Percentiles rank a stretch among this genome's conserved stretches.
Evolutionary conservation across 2,888 invertebrate species (phyloP).

Genomic region (Ophion ellenae): DNA sequence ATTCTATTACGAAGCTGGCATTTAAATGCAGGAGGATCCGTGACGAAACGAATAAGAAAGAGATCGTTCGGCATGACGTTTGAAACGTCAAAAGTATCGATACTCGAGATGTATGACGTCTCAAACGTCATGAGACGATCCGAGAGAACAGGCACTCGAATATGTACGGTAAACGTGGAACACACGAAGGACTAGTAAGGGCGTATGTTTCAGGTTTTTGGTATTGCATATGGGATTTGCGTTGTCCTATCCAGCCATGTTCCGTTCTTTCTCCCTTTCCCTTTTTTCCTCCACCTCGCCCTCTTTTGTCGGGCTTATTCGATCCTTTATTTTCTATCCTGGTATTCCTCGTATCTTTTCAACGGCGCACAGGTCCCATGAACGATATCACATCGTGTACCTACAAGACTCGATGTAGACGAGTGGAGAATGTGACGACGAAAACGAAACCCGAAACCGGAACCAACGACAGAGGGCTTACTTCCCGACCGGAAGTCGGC

Average conservation of each 20-base stretch:
- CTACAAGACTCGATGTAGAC: conserved; percentile 30
- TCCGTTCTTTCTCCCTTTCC: conserved; percentile 23
- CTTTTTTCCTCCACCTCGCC: background rate
- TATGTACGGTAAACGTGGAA: conserved; percentile 6
- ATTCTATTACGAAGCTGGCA: background rate
- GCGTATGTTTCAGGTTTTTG: background rate
- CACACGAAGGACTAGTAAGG: background rate
- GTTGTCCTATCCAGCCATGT: conserved; percentile 22
- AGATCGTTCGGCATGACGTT: no score
- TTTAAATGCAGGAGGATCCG: background rate
- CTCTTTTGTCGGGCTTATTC: background rate
- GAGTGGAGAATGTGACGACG: conserved; percentile 27
- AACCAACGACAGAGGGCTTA: conserved; percentile 61
- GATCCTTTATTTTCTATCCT: conserved; percentile 6
- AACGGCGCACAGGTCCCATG: conserved; percentile 38
- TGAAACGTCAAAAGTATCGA: background rate
- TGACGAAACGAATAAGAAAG: no score
- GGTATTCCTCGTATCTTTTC: conserved; percentile 34
- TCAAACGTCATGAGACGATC: background rate
- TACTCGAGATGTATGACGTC: background rate
- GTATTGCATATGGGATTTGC: conserved; percentile 13
- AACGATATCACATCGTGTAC: conserved; percentile 41
- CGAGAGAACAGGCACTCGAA: background rate
- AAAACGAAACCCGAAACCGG: conserved; percentile 61
- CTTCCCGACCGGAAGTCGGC: conserved; percentile 62